phyloP scores from a whole-genome alignment of 2,888 invertebrate species.

The Acronicta aceris region DNA sequence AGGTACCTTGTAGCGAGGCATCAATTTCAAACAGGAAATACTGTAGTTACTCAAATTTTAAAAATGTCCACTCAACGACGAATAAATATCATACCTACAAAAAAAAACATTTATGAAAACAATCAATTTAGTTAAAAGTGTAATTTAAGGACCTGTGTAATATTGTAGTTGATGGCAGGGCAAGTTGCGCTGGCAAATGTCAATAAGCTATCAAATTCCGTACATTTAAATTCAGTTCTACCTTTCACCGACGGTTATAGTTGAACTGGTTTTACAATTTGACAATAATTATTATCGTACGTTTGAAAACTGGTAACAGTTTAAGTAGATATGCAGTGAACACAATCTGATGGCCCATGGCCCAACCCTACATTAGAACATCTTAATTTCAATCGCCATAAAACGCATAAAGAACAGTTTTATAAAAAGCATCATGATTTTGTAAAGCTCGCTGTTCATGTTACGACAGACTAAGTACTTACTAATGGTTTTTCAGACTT shows the following conservation, averaged over 20 bases:
- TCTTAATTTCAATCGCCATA: slow-evolving; percentile 85
- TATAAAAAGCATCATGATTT: slow-evolving; percentile 68
- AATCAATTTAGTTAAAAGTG: slow-evolving; percentile 31
- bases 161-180: slow-evolving; percentile 14
- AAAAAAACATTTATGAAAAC: slow-evolving; percentile 14
- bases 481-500: no score
- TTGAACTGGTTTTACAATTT: slow-evolving; percentile 4
- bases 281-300: slow-evolving; percentile 28
- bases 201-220: slow-evolving; percentile 19
- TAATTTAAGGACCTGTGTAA: slow-evolving; percentile 19
- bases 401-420: slow-evolving; percentile 82
- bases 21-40: slow-evolving; percentile 1
- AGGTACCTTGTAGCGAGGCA: slow-evolving; percentile 1
- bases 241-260: neutral
- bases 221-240: neutral
- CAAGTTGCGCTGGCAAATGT: slow-evolving; percentile 7
- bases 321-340: slow-evolving; percentile 50
- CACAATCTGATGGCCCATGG: slow-evolving; percentile 41
- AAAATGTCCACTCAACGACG: slow-evolving; percentile 23
- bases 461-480: slow-evolving; percentile 18
- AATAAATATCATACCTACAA: slow-evolving; percentile 12
- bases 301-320: slow-evolving; percentile 33
- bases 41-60: slow-evolving; percentile 17
- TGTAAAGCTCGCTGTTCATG: slow-evolving; percentile 64
- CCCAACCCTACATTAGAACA: slow-evolving; percentile 76